Evolutionary conservation across 2,797 vertebrate species (phyloP).

Genomic region (Muraenolepis orangiensis): DNA sequence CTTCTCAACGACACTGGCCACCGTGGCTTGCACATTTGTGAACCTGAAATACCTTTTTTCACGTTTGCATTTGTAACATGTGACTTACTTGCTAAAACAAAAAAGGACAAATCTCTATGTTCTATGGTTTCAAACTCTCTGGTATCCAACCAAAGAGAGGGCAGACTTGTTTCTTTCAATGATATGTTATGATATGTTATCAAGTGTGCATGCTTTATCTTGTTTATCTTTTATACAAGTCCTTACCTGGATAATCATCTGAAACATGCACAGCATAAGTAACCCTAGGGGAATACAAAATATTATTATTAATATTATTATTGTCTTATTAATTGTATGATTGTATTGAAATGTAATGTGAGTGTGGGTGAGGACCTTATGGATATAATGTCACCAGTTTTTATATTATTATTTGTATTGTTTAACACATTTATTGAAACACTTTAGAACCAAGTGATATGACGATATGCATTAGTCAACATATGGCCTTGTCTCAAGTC

Average conservation of each 20-base stretch:
- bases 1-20: too few relatives aligned
- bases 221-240: not conserved
- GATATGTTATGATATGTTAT: not conserved
- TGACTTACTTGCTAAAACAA: not conserved
- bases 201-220: not conserved
- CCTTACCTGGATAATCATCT: slow-evolving; percentile 88
- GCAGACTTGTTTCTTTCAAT: not conserved
- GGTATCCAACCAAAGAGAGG: not conserved
- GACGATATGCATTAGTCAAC: too few relatives aligned
- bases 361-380: not conserved
- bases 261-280: slow-evolving; percentile 87
- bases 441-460: not conserved
- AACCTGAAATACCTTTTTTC: not conserved
- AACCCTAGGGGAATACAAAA: slow-evolving; percentile 62
- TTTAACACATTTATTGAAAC: not conserved
- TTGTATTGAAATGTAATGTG: not conserved
- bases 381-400: not conserved
- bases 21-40: not conserved
- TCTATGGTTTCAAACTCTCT: not conserved
- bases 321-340: not conserved
- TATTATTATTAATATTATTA: not conserved
- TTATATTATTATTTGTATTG: too few relatives aligned
- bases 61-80: not conserved
- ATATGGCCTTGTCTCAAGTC: not conserved
- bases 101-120: not conserved